phyloP scores from a whole-genome alignment of 1,140 invertebrate species.

The Phenacoccus solenopsis region DNA sequence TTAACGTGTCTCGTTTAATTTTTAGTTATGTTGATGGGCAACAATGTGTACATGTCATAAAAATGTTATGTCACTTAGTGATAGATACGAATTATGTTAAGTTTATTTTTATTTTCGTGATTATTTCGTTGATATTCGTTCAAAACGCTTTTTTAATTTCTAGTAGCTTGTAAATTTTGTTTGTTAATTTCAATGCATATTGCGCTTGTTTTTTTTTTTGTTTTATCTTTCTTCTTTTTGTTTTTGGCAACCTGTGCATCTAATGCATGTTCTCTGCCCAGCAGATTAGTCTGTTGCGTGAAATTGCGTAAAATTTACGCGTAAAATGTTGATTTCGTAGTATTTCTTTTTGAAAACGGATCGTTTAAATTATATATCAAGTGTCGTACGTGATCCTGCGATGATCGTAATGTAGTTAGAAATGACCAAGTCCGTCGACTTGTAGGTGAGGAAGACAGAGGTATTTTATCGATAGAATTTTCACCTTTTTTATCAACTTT shows the following conservation, averaged over 20 bases:
- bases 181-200: background rate
- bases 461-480: too few relatives aligned
- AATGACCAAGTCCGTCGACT: too few relatives aligned
- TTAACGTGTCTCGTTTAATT: background rate
- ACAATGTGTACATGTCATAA: conserved; percentile 13
- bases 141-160: background rate
- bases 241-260: background rate
- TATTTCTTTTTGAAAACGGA: background rate
- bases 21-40: background rate
- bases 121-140: background rate
- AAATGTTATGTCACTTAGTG: background rate
- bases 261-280: background rate
- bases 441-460: too few relatives aligned
- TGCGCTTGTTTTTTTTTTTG: conserved; percentile 11
- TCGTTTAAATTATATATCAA: background rate
- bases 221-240: background rate
- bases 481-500: too few relatives aligned
- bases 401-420: too few relatives aligned
- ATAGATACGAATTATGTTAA: background rate
- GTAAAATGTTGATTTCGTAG: background rate
- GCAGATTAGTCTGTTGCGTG: background rate
- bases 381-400: too few relatives aligned
- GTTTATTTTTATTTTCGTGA: background rate
- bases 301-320: background rate
- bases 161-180: conserved; percentile 1